Evolutionary conservation across 1,140 invertebrate genomes (phyloP).

Genomic region (Apocrypta bakeri): DNA sequence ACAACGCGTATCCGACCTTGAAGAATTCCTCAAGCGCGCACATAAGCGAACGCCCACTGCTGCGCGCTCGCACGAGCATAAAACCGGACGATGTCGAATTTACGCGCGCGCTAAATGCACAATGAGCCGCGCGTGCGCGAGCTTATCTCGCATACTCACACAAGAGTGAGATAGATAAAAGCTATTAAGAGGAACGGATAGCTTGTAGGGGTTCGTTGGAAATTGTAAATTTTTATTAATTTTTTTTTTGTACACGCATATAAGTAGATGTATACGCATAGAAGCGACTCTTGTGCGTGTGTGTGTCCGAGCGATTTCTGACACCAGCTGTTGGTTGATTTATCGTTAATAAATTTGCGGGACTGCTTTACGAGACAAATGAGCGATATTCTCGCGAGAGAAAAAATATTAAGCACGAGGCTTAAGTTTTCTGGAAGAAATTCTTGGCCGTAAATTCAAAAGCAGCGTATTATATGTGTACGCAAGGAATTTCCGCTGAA

Average conservation of each 20-base stretch:
- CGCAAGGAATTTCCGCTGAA: not conserved
- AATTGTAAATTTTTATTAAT: not conserved
- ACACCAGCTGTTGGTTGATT: not conserved
- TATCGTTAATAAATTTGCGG: not conserved
- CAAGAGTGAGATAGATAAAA: not conserved
- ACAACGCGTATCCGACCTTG: constrained; percentile 9
- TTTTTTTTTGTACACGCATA: too few relatives aligned
- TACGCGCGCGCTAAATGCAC: constrained; percentile 16
- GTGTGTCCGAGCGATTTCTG: not conserved
- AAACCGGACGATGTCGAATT: constrained; percentile 16
- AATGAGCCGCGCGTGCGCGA: constrained; percentile 7
- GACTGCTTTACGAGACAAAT: constrained; percentile 3
- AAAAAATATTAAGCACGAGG: not conserved
- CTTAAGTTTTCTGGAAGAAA: not conserved
- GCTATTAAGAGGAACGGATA: not conserved
- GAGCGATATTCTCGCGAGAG: not conserved
- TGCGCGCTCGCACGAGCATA: not conserved
- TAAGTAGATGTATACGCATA: too few relatives aligned
- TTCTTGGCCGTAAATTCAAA: not conserved
- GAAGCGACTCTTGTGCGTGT: too few relatives aligned
- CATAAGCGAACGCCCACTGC: constrained; percentile 14
- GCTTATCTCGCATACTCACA: too few relatives aligned
- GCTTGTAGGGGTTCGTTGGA: not conserved
- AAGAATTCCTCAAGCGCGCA: constrained; percentile 5
- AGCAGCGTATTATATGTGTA: not conserved